These are phyloP conservation scores for Porites rus DNA, from an alignment of 92 coral and sea anemone species.

Conservation along the genomic window DNA sequence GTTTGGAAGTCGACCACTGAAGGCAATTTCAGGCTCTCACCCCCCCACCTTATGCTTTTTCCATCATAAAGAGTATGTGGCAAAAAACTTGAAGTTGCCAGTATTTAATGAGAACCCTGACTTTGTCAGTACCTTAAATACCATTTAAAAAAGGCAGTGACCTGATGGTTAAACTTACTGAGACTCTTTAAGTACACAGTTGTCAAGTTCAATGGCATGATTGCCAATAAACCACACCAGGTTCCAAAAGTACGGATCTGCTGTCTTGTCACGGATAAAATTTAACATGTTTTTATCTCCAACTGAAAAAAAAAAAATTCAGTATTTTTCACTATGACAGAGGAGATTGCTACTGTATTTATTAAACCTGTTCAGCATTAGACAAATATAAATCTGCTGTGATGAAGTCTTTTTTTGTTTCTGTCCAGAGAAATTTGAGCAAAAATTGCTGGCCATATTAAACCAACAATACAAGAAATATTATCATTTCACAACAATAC, in stretches of 20 bases:
- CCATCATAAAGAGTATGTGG: too few species aligned
- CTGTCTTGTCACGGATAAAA: slow-evolving; percentile 97
- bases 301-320: slow-evolving; percentile 61
- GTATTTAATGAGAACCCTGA: too few species aligned
- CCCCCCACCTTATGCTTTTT: too few species aligned
- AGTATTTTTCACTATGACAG: background rate
- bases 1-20: too few species aligned
- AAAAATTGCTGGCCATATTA: too few species aligned
- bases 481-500: too few species aligned
- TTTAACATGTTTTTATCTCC: slow-evolving; percentile 93
- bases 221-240: slow-evolving; percentile 99
- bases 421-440: too few species aligned
- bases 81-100: too few species aligned
- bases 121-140: background rate
- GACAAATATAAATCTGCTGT: too few species aligned
- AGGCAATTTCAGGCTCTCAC: too few species aligned
- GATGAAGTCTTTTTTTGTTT: too few species aligned
- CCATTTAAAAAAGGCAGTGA: background rate
- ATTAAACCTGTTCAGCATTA: background rate
- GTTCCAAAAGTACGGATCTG: slow-evolving; percentile 97
- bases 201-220: slow-evolving; percentile 95
- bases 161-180: slow-evolving; percentile 72
- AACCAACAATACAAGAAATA: too few species aligned
- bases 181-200: slow-evolving; percentile 87
- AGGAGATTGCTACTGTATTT: background rate